A percentile compares a stretch with the other conserved stretches of the same genome.
Conservation (phyloP, 1,140 invertebrate species). For the Apis florea region DNA sequence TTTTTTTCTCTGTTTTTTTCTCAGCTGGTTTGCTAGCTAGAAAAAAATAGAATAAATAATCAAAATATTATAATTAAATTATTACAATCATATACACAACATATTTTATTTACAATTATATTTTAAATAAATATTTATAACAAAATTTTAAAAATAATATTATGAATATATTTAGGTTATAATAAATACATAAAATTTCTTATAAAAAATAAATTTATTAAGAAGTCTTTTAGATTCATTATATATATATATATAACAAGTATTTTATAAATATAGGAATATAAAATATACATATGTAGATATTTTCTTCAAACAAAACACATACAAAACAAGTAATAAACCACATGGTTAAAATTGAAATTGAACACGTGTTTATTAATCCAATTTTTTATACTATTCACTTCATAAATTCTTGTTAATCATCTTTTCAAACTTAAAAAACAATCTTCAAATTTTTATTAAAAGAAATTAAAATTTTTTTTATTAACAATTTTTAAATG, state of each 20-base stretch:
- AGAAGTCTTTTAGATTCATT: background rate
- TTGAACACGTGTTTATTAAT: background rate
- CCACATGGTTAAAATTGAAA: constrained; percentile 35
- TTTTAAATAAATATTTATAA: background rate
- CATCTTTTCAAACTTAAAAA: too few species aligned
- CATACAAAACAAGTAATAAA: background rate
- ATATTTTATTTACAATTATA: background rate
- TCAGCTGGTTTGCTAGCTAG: constrained; percentile 82
- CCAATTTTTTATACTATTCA: background rate
- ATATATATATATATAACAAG: background rate
- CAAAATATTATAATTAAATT: background rate
- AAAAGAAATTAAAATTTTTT: background rate
- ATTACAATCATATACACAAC: background rate
- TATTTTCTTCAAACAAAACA: background rate
- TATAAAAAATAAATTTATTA: background rate
- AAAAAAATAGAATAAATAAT: background rate
- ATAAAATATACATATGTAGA: background rate
- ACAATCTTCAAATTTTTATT: background rate
- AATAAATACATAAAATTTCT: background rate
- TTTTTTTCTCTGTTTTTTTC: constrained; percentile 84
- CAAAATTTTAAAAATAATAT: background rate
- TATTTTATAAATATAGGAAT: background rate
- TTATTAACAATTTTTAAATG: constrained; percentile 14
- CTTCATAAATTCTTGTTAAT: background rate
- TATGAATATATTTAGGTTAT: constrained; percentile 7